phyloP scores from a whole-genome alignment of 2,888 invertebrate genomes.

The Onchidella celtica region DNA sequence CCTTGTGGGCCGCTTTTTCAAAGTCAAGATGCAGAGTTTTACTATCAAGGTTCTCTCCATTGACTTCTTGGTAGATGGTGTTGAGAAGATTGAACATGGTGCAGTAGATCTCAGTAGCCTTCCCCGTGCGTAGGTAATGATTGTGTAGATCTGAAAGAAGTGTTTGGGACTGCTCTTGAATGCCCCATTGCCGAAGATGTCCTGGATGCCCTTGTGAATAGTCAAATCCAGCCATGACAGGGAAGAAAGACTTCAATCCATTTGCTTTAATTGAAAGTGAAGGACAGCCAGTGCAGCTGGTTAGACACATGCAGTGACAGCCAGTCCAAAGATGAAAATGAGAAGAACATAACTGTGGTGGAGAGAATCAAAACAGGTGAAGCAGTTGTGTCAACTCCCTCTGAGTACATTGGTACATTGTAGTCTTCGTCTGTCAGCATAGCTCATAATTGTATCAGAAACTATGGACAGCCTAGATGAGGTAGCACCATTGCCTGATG shows the following conservation, averaged over 20 bases:
- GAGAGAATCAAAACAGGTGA: constrained; percentile 11
- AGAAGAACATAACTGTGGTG: constrained; percentile 27
- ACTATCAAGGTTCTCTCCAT: too few relatives aligned
- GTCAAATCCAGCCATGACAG: too few relatives aligned
- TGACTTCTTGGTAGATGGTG: too few relatives aligned
- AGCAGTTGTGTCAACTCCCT: constrained; percentile 57
- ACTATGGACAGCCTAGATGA: constrained; percentile 65
- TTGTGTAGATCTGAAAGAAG: too few relatives aligned
- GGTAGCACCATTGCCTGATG: constrained; percentile 64
- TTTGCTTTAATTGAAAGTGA: constrained; percentile 10
- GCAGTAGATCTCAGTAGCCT: too few relatives aligned
- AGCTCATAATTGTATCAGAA: constrained; percentile 67
- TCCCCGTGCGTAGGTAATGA: too few relatives aligned
- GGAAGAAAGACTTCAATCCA: not conserved
- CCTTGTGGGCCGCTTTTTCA: too few relatives aligned
- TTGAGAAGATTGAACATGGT: too few relatives aligned
- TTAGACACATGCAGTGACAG: not conserved
- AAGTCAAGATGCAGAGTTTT: too few relatives aligned
- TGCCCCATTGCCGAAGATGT: too few relatives aligned
- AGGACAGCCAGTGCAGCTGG: not conserved
- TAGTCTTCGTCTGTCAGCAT: constrained; percentile 64
- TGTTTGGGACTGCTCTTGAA: too few relatives aligned
- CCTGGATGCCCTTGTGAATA: too few relatives aligned
- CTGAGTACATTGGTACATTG: constrained; percentile 61
- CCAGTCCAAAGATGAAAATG: not conserved